Percentiles rank a stretch among this genome's conserved stretches.
These are phyloP conservation scores for Lichenostomus cassidix DNA, from an alignment of 2,113 vertebrate genomes.

Conservation along the genomic window DNA sequence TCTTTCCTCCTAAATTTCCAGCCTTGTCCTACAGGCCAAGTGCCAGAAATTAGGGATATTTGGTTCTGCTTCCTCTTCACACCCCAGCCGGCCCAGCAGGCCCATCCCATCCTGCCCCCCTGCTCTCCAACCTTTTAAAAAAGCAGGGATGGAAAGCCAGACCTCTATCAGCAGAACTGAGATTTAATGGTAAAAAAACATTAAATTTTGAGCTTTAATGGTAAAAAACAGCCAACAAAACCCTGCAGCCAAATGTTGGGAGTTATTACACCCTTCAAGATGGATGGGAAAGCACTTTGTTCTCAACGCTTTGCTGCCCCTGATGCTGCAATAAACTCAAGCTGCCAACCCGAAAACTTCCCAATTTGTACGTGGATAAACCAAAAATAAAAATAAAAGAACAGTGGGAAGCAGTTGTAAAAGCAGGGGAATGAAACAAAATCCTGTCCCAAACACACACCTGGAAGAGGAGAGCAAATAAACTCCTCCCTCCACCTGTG, in stretches of 20 bases:
- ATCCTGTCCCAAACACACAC: not conserved
- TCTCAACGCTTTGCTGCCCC: not conserved
- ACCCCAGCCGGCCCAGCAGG: not conserved
- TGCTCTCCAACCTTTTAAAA: not conserved
- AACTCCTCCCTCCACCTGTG: not conserved
- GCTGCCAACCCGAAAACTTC: not conserved
- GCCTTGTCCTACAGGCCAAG: not conserved
- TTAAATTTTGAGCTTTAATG: not conserved
- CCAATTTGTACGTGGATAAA: too few relatives aligned
- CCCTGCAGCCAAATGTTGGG: not conserved
- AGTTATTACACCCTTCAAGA: not conserved
- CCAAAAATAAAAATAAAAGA: not conserved
- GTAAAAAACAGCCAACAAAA: not conserved
- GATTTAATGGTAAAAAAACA: rapidly evolving
- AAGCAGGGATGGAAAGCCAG: not conserved
- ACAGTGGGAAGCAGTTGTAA: not conserved
- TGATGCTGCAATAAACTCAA: not conserved
- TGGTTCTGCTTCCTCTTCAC: not conserved
- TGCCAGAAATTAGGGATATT: not conserved
- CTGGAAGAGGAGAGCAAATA: not conserved
- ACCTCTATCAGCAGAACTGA: not conserved
- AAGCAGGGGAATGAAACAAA: not conserved
- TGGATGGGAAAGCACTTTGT: not conserved
- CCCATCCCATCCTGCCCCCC: not conserved
- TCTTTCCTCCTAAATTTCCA: not conserved